These are phyloP conservation scores for Myodes glareolus DNA, from an alignment of 2,113 vertebrate genomes.

Conservation along the genomic window DNA sequence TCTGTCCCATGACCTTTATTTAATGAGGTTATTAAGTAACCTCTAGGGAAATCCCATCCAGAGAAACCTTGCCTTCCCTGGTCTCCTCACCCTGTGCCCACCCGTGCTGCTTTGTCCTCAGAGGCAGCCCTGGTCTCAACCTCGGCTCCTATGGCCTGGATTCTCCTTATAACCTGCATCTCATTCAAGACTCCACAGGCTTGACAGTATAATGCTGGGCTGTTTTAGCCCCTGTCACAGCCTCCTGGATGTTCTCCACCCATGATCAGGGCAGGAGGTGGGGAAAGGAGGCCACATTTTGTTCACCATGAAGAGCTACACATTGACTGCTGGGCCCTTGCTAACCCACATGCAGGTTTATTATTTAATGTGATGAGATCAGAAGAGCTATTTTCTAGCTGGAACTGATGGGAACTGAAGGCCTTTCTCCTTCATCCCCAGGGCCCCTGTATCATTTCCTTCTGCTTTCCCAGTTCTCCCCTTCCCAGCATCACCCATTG, in stretches of 20 bases:
- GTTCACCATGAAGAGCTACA: neutral
- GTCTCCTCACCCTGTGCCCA: neutral
- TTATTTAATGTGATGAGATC: constrained; percentile 10
- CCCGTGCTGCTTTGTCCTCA: neutral
- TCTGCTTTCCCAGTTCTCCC: neutral
- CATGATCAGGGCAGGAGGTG: neutral
- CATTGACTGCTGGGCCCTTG: neutral
- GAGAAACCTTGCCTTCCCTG: neutral
- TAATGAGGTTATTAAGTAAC: constrained; percentile 66
- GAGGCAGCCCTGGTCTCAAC: neutral
- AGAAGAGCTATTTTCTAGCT: constrained; percentile 18
- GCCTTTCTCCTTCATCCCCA: neutral
- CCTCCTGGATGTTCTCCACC: neutral
- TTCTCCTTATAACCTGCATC: neutral
- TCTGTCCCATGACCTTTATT: constrained; percentile 54
- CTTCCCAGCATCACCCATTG: neutral
- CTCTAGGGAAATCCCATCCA: neutral
- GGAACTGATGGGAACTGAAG: neutral
- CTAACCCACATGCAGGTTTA: neutral
- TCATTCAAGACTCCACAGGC: neutral
- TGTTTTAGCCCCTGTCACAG: neutral
- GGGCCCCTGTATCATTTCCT: neutral
- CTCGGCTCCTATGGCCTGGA: neutral
- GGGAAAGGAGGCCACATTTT: neutral
- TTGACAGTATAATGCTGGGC: neutral